These are phyloP conservation scores for Stercorarius parasiticus DNA, from an alignment of 2,113 vertebrate genomes.

Conservation along the genomic window DNA sequence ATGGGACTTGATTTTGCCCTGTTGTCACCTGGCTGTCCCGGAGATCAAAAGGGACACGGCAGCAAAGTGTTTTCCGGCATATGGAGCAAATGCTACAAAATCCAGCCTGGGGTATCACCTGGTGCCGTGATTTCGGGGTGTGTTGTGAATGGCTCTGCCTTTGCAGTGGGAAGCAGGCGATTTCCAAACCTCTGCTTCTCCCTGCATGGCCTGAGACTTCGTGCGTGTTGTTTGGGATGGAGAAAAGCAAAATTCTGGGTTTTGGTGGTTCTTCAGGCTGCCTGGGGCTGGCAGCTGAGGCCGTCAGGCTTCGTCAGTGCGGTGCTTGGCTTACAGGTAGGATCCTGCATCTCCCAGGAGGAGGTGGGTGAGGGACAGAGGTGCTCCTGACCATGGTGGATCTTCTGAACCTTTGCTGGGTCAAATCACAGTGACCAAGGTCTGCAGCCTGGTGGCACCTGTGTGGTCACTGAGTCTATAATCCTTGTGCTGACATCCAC, in stretches of 20 bases:
- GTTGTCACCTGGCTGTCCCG: fast-evolving
- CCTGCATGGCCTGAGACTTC: fast-evolving
- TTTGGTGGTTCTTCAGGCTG: not conserved
- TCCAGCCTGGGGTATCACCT: not conserved
- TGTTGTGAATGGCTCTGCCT: not conserved
- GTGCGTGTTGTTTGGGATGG: not conserved
- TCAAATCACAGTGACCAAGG: fast-evolving
- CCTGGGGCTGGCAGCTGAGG: not conserved
- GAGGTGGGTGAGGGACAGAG: not conserved
- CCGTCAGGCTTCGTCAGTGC: fast-evolving
- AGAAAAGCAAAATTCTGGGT: not conserved
- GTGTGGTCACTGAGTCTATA: not conserved
- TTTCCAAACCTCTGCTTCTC: not conserved
- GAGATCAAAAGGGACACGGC: not conserved
- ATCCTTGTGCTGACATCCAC: not conserved
- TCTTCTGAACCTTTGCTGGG: not conserved
- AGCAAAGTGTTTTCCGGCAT: not conserved
- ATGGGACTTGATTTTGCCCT: not conserved
- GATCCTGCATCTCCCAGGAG: not conserved
- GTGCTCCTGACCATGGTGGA: not conserved
- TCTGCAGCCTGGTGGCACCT: not conserved
- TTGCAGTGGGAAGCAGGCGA: not conserved
- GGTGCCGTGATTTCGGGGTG: not conserved
- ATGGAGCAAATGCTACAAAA: not conserved
- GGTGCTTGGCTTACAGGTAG: not conserved